Percentiles rank a stretch among this genome's conserved stretches.
Evolutionary conservation across 2,888 invertebrate species (phyloP).

Genomic region (Polydrusus pterygomalis): DNA sequence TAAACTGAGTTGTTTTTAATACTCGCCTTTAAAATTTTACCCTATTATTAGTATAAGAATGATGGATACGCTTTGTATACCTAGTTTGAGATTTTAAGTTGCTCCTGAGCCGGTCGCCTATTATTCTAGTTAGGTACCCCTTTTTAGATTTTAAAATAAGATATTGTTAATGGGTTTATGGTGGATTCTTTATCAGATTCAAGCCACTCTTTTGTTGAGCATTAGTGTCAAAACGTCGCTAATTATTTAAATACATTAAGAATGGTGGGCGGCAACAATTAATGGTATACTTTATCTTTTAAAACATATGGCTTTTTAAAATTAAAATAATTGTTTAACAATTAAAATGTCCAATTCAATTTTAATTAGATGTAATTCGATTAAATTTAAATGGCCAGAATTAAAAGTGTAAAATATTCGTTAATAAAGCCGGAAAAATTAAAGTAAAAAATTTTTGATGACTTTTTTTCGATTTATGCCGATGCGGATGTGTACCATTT

Average conservation of each 20-base stretch:
- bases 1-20: conserved; percentile 17
- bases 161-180: conserved; percentile 61
- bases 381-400: not conserved
- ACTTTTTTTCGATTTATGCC: too few relatives aligned
- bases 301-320: conserved; percentile 11
- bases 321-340: conserved; percentile 16
- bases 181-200: conserved; percentile 59
- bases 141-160: conserved; percentile 55
- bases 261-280: conserved; percentile 49
- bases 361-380: not conserved
- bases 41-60: conserved; percentile 19
- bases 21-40: conserved; percentile 10
- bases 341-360: not conserved
- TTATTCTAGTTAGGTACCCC: conserved; percentile 49
- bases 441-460: too few relatives aligned
- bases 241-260: conserved; percentile 56
- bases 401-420: too few relatives aligned
- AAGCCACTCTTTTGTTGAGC: conserved; percentile 58
- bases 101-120: conserved; percentile 30
- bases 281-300: conserved; percentile 42
- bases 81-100: conserved; percentile 24
- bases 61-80: conserved; percentile 25
- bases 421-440: too few relatives aligned
- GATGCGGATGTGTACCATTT: too few relatives aligned
- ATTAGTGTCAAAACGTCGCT: conserved; percentile 62